These are phyloP conservation scores for Lordiphosa collinella DNA, from an alignment of 1,140 invertebrate genomes.

Conservation along the genomic window DNA sequence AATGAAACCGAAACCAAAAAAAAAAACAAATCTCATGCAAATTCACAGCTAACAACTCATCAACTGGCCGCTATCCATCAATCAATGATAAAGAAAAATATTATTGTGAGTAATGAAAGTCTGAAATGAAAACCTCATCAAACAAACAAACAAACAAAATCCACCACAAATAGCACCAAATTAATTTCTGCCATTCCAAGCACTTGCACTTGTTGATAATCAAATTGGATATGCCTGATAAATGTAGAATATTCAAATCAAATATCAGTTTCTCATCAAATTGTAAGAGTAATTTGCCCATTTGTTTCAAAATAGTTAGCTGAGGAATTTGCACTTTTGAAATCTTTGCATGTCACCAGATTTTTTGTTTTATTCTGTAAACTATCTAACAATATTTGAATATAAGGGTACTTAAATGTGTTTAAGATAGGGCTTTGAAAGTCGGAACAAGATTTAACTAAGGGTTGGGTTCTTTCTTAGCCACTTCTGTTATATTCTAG, in stretches of 20 bases:
- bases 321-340: conserved; percentile 61
- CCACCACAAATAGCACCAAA: conserved; percentile 35
- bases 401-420: too few relatives aligned
- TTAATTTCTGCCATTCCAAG: conserved; percentile 27
- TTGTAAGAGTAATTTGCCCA: background rate
- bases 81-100: conserved; percentile 83
- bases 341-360: conserved; percentile 31
- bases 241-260: conserved; percentile 1
- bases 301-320: conserved; percentile 49
- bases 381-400: background rate
- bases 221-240: conserved; percentile 29
- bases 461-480: too few relatives aligned
- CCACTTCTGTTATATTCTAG: too few relatives aligned
- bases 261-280: conserved; percentile 1
- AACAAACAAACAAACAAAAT: conserved; percentile 25
- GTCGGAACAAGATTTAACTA: too few relatives aligned
- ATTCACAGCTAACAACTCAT: conserved; percentile 81
- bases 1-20: conserved; percentile 7
- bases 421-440: too few relatives aligned
- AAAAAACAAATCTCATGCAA: conserved; percentile 66
- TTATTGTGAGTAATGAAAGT: conserved; percentile 82
- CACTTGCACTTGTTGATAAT: conserved; percentile 33
- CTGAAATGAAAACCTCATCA: conserved; percentile 25
- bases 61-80: conserved; percentile 81
- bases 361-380: background rate